Evolutionary conservation across 64 coral and sea anemone species (phyloP).

Genomic region (Montipora efflorescens): DNA sequence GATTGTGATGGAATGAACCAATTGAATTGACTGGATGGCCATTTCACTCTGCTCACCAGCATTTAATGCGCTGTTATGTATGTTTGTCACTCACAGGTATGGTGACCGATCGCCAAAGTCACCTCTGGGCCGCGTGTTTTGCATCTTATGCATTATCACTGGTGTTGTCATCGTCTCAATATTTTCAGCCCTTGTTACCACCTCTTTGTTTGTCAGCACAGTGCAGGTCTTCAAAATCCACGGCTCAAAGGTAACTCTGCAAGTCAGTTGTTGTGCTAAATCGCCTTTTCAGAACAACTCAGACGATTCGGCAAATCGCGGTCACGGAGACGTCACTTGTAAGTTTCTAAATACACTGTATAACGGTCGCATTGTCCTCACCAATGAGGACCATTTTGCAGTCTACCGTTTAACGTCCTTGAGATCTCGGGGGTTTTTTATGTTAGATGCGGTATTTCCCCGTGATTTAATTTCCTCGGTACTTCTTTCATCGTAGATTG

Average conservation of each 20-base stretch:
- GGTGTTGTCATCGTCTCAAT: slow-evolving; percentile 92
- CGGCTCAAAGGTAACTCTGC: slow-evolving; percentile 67
- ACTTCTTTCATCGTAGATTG: slow-evolving; percentile 54
- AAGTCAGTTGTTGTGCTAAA: not conserved
- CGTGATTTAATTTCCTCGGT: no score
- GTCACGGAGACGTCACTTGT: not conserved
- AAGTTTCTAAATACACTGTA: no score
- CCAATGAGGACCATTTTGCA: no score
- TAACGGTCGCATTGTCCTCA: no score
- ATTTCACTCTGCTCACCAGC: no score
- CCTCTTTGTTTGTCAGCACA: slow-evolving; percentile 86
- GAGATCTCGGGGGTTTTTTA: no score
- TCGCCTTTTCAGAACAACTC: not conserved
- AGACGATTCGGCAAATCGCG: not conserved
- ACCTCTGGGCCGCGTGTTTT: slow-evolving; percentile 85
- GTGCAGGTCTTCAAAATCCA: slow-evolving; percentile 84
- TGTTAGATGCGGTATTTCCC: no score
- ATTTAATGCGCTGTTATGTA: not conserved
- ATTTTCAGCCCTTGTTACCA: slow-evolving; percentile 88
- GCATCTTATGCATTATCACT: slow-evolving; percentile 90
- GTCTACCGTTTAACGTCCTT: no score
- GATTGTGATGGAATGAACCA: not conserved
- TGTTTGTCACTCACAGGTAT: slow-evolving; percentile 33
- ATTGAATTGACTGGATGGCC: not conserved
- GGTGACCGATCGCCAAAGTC: slow-evolving; percentile 94